These are phyloP conservation scores for Pandemis corylana DNA, from an alignment of 2,888 invertebrate species.

Conservation along the genomic window DNA sequence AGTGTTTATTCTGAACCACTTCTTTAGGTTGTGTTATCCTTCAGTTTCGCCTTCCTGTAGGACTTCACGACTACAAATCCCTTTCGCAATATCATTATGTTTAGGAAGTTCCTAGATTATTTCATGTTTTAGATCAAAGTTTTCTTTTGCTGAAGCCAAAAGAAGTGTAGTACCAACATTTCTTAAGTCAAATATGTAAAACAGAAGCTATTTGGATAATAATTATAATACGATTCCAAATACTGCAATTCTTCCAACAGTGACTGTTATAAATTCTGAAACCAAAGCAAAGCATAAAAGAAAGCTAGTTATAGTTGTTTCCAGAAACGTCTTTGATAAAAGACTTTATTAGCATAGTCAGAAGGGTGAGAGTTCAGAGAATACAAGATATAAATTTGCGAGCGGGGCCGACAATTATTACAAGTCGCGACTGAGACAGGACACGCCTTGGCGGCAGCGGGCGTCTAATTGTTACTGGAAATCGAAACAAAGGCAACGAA, in stretches of 20 bases:
- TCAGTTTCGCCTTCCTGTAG: no score
- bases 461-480: not conserved
- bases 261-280: not conserved
- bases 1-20: no score
- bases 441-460: not conserved
- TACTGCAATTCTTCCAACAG: not conserved
- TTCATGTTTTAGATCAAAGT: no score
- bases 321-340: not conserved
- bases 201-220: not conserved
- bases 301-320: not conserved
- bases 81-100: no score
- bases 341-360: not conserved
- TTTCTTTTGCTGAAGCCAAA: no score
- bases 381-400: not conserved
- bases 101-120: no score
- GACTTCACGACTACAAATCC: no score
- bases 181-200: no score
- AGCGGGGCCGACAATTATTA: conserved; percentile 2
- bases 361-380: not conserved
- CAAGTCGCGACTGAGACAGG: not conserved
- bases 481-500: not conserved
- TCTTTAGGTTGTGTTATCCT: no score
- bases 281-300: conserved; percentile 1
- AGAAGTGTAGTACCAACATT: no score
- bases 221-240: not conserved